These are phyloP conservation scores for Alligator sinensis DNA, from an alignment of 2,113 vertebrate genomes.

Conservation along the genomic window DNA sequence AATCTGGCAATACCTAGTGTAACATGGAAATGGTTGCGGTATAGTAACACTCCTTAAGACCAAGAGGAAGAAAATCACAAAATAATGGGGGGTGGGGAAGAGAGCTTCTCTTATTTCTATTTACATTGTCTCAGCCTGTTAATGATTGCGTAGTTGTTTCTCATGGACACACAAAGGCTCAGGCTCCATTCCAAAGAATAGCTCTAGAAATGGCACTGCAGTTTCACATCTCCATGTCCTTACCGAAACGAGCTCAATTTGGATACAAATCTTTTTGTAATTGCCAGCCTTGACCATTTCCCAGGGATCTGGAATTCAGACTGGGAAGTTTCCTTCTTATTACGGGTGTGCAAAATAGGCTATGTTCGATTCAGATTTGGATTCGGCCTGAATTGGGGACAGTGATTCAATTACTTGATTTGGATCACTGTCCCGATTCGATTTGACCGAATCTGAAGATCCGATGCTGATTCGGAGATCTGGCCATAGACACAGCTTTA, in stretches of 20 bases:
- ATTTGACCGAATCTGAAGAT: too few species aligned
- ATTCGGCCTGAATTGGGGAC: too few species aligned
- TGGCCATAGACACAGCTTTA: too few species aligned
- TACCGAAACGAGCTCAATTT: neutral
- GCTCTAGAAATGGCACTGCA: neutral
- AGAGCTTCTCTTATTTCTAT: neutral
- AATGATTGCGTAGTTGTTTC: neutral
- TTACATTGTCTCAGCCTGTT: neutral
- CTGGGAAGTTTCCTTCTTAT: neutral
- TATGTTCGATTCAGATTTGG: too few species aligned
- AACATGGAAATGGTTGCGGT: neutral
- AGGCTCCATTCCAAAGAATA: neutral
- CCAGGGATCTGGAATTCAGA: neutral
- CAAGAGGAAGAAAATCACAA: neutral
- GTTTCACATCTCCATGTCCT: neutral
- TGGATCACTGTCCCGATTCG: too few species aligned
- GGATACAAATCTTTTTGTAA: neutral
- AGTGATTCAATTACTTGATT: too few species aligned
- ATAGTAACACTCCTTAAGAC: neutral
- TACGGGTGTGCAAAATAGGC: too few species aligned
- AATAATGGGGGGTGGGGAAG: neutral
- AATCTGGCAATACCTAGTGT: neutral
- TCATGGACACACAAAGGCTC: neutral
- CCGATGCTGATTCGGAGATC: too few species aligned
- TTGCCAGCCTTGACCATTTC: neutral